A percentile compares a stretch with the other conserved stretches of the same genome.
Evolutionary conservation across 2,113 vertebrate species (phyloP).

Genomic region (Hipposideros armiger): DNA sequence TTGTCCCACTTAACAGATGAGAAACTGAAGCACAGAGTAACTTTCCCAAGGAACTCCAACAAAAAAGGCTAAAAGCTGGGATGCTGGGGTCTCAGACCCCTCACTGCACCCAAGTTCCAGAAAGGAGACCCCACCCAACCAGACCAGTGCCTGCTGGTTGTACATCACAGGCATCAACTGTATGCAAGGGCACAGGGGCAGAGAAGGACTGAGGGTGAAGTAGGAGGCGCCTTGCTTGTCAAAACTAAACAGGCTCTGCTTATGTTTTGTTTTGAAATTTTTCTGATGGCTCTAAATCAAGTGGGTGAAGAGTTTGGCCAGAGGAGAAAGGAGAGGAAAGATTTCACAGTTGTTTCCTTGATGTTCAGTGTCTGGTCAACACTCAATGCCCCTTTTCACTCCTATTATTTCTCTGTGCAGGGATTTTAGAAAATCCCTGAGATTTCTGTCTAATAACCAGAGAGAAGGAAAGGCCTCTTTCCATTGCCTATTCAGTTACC

Average conservation of each 20-base stretch:
- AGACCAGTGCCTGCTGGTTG: too few relatives aligned
- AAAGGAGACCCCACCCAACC: not conserved
- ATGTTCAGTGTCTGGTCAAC: too few relatives aligned
- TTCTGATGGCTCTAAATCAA: not conserved
- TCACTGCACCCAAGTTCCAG: not conserved
- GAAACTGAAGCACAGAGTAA: not conserved
- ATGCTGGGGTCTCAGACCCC: not conserved
- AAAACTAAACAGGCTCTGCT: not conserved
- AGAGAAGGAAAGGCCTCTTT: not conserved
- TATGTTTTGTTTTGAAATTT: not conserved
- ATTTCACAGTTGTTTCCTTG: fast-evolving
- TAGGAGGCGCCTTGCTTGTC: not conserved
- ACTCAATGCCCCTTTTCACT: fast-evolving
- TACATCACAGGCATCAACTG: not conserved
- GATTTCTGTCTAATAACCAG: not conserved
- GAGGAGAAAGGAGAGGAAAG: not conserved
- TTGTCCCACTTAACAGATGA: not conserved
- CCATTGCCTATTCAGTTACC: not conserved
- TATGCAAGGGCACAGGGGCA: not conserved
- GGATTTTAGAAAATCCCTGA: not conserved
- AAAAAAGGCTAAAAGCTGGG: not conserved
- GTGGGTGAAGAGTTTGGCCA: not conserved
- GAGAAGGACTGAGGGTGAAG: fast-evolving
- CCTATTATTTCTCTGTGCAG: fast-evolving
- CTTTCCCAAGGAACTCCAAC: not conserved